Evolutionary conservation across 2,888 invertebrate species (phyloP).

Genomic region (Hedychridium roseum): DNA sequence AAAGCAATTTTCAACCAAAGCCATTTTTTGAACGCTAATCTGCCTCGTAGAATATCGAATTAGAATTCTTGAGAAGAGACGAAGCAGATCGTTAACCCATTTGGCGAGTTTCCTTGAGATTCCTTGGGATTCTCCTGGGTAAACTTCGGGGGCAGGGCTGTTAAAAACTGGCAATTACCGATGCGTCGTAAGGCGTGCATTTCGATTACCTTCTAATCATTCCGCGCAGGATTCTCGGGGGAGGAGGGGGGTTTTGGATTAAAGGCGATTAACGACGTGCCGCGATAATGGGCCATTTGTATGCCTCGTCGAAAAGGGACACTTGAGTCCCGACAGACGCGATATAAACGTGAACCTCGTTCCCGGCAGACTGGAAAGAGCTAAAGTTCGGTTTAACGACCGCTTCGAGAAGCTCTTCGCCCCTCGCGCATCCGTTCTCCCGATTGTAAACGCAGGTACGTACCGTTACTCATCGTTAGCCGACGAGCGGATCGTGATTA

Average conservation of each 20-base stretch:
- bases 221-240: conserved; percentile 12
- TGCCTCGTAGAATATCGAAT: no score
- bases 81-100: no score
- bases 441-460: not conserved
- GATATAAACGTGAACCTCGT: conserved; percentile 19
- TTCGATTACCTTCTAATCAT: no score
- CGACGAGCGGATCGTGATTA: conserved; percentile 17
- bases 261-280: conserved; percentile 27
- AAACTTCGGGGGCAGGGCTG: no score
- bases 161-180: no score
- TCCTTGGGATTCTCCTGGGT: no score
- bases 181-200: no score
- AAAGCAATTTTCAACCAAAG: no score
- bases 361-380: not conserved
- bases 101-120: no score
- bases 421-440: not conserved
- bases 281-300: conserved; percentile 27
- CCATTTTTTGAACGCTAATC: no score
- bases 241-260: conserved; percentile 3
- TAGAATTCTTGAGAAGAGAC: no score
- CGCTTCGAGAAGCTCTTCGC: not conserved
- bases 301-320: conserved; percentile 26
- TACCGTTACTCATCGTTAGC: conserved; percentile 18
- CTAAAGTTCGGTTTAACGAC: not conserved
- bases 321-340: conserved; percentile 13